Conservation (phyloP, 1,140 invertebrate species). For the Holotrichia oblita region DNA sequence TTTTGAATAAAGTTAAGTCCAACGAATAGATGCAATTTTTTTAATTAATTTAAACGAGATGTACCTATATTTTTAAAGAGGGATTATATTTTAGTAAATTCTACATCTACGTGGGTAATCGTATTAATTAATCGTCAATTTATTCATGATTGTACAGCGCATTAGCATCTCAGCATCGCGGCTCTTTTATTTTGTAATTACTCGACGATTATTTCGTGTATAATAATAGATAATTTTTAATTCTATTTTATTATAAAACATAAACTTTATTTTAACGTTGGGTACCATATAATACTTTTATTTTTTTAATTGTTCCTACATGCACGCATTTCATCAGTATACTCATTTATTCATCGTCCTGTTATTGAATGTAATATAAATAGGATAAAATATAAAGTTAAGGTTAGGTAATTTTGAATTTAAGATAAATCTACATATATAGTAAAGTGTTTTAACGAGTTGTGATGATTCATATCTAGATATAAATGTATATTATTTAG, state of each 20-base stretch:
- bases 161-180: too few relatives aligned
- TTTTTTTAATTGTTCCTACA: conserved; percentile 36
- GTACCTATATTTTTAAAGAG: background rate
- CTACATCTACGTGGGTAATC: background rate
- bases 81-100: conserved; percentile 1
- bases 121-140: conserved; percentile 11
- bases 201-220: background rate
- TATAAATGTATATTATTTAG: too few relatives aligned
- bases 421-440: background rate
- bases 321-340: background rate
- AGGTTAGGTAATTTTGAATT: conserved; percentile 1
- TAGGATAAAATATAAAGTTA: background rate
- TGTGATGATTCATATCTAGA: background rate
- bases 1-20: conserved; percentile 74
- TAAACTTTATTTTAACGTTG: conserved; percentile 1
- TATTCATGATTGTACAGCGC: conserved; percentile 13
- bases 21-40: conserved; percentile 27
- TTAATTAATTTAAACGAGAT: background rate
- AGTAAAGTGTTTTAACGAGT: background rate
- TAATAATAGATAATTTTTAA: background rate
- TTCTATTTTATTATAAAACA: background rate
- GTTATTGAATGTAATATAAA: background rate
- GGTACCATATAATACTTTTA: conserved; percentile 33
- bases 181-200: background rate
- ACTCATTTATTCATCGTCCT: conserved; percentile 1